A percentile compares a stretch with the other conserved stretches of the same genome.
These are phyloP conservation scores for Zootoca vivipara DNA, from an alignment of 2,113 vertebrate species.

Conservation along the genomic window DNA sequence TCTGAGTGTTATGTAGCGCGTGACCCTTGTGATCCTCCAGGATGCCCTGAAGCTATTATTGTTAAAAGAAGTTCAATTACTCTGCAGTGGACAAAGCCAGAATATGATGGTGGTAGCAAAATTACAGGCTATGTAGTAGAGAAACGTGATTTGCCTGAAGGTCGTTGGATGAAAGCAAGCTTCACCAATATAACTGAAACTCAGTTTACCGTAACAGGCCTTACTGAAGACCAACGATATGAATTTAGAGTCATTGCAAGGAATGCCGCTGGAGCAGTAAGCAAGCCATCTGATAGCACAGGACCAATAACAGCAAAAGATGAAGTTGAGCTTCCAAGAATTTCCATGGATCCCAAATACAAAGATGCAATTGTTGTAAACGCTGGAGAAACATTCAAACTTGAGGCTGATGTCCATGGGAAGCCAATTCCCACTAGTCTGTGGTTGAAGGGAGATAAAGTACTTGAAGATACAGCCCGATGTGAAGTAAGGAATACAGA, in stretches of 20 bases:
- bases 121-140: slow-evolving; percentile 96
- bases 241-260: slow-evolving; percentile 98
- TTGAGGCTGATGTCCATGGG: slow-evolving; percentile 93
- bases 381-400: slow-evolving; percentile 92
- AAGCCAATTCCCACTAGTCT: slow-evolving; percentile 91
- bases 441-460: slow-evolving; percentile 93
- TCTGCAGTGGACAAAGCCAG: slow-evolving; percentile 94
- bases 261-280: slow-evolving; percentile 92
- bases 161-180: slow-evolving; percentile 96
- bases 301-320: slow-evolving; percentile 94
- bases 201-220: slow-evolving; percentile 91
- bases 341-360: slow-evolving; percentile 95
- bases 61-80: slow-evolving; percentile 91
- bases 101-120: slow-evolving; percentile 95
- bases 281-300: slow-evolving; percentile 95
- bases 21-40: slow-evolving; percentile 95
- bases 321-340: slow-evolving; percentile 90
- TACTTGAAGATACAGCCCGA: slow-evolving; percentile 89
- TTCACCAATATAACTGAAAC: slow-evolving; percentile 98
- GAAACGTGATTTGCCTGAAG: slow-evolving; percentile 95
- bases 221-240: slow-evolving; percentile 94
- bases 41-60: slow-evolving; percentile 89
- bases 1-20: slow-evolving; percentile 95
- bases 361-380: slow-evolving; percentile 89
- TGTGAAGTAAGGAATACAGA: slow-evolving; percentile 92